Conservation (phyloP, 2,797 vertebrate species). For the Phrynocephalus guinanensis region DNA sequence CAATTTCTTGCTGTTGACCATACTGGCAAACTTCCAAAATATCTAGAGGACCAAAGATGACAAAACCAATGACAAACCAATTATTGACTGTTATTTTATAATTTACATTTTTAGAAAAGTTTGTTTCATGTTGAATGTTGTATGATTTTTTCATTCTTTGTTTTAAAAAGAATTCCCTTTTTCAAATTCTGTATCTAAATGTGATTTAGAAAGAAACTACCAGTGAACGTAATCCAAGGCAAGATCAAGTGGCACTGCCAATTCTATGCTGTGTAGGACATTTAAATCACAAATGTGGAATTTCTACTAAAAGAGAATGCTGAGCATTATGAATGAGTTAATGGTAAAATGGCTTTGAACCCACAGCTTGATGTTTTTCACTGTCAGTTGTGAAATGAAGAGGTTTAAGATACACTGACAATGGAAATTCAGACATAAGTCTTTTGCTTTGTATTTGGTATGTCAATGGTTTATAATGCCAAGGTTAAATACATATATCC, state of each 20-base stretch:
- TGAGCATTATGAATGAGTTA: constrained; percentile 26
- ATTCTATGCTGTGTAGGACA: constrained; percentile 14
- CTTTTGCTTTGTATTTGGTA: constrained; percentile 21
- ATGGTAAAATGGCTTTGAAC: constrained; percentile 29
- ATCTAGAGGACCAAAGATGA: too few relatives aligned
- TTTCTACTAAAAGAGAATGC: constrained; percentile 18
- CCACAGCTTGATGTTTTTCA: constrained; percentile 26
- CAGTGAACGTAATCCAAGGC: constrained; percentile 8
- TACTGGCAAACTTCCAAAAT: not conserved
- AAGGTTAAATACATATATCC: not conserved
- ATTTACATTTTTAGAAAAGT: not conserved
- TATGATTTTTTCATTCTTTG: not conserved
- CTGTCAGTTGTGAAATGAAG: constrained; percentile 37
- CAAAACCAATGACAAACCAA: not conserved
- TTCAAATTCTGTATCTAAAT: constrained; percentile 3
- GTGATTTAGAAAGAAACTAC: constrained; percentile 5
- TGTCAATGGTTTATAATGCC: constrained; percentile 36
- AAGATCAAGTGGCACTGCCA: constrained; percentile 12
- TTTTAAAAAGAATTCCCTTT: constrained; percentile 4
- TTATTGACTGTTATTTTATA: not conserved
- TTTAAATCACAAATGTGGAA: constrained; percentile 28
- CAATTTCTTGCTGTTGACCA: too few relatives aligned
- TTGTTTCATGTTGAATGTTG: not conserved
- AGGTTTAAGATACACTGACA: constrained; percentile 32
- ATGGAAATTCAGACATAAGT: constrained; percentile 25